phyloP scores from a whole-genome alignment of 2,113 vertebrate genomes.

The Megalops atlanticus region DNA sequence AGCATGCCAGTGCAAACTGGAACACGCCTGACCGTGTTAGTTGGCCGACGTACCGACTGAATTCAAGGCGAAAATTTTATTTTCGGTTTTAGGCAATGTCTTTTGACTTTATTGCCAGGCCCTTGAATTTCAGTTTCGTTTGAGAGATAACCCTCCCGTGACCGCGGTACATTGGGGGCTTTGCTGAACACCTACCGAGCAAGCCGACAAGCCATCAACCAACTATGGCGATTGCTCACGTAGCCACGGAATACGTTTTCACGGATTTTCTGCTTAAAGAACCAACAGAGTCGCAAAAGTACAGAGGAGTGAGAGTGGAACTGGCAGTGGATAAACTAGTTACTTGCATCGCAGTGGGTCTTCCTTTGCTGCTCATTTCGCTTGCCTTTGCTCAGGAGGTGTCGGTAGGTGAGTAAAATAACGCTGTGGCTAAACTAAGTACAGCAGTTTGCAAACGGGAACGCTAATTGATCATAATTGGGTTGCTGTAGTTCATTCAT shows the following conservation, averaged over 20 bases:
- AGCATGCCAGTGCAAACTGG: background rate
- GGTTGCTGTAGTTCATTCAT: no score
- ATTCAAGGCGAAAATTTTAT: background rate
- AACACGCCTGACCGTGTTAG: background rate
- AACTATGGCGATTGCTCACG: slow-evolving; percentile 89
- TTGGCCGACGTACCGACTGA: background rate
- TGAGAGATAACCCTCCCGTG: background rate
- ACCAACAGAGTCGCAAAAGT: slow-evolving; percentile 79
- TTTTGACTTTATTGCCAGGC: no score
- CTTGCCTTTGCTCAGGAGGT: slow-evolving; percentile 95
- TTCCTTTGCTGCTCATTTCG: slow-evolving; percentile 93
- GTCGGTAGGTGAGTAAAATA: slow-evolving; percentile 81
- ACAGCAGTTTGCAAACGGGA: no score
- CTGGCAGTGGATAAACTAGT: slow-evolving; percentile 90
- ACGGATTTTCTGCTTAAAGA: slow-evolving; percentile 93
- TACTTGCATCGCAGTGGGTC: slow-evolving; percentile 84
- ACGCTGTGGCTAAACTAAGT: no score
- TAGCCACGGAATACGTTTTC: slow-evolving; percentile 94
- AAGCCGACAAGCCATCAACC: background rate
- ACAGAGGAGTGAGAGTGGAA: slow-evolving; percentile 88
- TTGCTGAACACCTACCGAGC: background rate
- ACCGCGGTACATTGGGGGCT: background rate
- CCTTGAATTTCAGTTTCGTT: background rate
- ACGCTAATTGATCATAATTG: no score
- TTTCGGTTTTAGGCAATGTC: background rate